These are phyloP conservation scores for Myxocyprinus asiaticus DNA, from an alignment of 2,113 vertebrate species.

Conservation along the genomic window DNA sequence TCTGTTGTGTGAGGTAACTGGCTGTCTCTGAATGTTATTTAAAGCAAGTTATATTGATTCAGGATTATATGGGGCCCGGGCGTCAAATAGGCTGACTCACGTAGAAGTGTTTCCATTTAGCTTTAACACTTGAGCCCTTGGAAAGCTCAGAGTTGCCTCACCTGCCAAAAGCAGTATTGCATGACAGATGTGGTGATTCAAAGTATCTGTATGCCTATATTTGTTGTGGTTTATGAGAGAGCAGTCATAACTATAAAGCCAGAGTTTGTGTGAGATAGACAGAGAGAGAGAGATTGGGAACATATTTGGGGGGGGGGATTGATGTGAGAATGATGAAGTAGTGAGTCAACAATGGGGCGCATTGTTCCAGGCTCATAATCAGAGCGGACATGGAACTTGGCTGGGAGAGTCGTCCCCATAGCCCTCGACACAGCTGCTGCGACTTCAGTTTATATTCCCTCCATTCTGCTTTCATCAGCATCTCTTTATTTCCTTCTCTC, in stretches of 20 bases:
- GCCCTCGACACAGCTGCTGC: conserved; percentile 74
- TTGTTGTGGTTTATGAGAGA: conserved; percentile 39
- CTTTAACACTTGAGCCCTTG: not conserved
- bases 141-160: conserved; percentile 2
- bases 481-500: conserved; percentile 4
- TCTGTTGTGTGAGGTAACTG: not conserved
- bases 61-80: conserved; percentile 38
- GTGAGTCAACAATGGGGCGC: conserved; percentile 70
- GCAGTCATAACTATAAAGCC: conserved; percentile 14
- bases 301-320: conserved; percentile 32
- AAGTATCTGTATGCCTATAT: conserved; percentile 47
- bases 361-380: conserved; percentile 77
- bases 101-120: conserved; percentile 35
- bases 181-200: conserved; percentile 41
- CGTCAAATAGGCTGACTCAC: conserved; percentile 33
- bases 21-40: conserved; percentile 35
- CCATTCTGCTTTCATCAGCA: conserved; percentile 60
- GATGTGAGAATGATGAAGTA: conserved; percentile 57
- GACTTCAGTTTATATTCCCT: conserved; percentile 66
- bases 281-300: not conserved
- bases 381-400: conserved; percentile 77
- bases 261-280: conserved; percentile 33
- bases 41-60: conserved; percentile 27
- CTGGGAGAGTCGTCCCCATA: conserved; percentile 69
- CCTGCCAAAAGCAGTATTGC: conserved; percentile 8